A percentile compares a stretch with the other conserved stretches of the same genome.
These are phyloP conservation scores for Myopa testacea DNA, from an alignment of 2,888 invertebrate genomes.

Conservation along the genomic window DNA sequence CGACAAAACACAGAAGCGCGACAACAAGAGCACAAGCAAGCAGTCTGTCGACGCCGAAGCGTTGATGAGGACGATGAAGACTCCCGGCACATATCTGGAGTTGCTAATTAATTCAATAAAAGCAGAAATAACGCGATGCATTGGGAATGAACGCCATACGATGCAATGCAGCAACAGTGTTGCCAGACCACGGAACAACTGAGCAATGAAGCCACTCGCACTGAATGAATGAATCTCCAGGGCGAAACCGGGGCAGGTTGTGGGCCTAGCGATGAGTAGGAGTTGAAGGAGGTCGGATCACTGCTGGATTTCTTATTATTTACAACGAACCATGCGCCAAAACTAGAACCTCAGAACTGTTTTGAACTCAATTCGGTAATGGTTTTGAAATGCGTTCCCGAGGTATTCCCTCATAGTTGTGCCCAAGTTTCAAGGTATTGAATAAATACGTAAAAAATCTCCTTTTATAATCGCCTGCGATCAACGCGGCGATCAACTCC, in stretches of 20 bases:
- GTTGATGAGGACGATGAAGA: background rate
- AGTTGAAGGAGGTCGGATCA: no score
- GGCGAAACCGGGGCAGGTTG: background rate
- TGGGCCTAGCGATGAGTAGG: no score
- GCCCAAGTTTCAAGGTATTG: background rate
- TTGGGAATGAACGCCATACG: conserved; percentile 4
- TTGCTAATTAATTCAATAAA: conserved; percentile 9
- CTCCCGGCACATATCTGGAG: background rate
- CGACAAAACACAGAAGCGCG: background rate
- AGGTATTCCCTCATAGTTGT: no score
- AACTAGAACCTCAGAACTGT: no score
- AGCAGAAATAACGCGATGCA: background rate
- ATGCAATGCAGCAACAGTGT: background rate
- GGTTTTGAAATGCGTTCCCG: no score
- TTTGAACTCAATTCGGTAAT: background rate
- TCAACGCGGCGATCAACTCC: conserved; percentile 2
- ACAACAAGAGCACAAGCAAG: background rate
- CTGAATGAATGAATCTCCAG: background rate
- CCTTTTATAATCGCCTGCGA: background rate
- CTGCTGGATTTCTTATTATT: background rate
- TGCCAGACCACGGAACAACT: background rate
- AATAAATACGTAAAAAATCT: no score
- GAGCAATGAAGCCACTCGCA: background rate
- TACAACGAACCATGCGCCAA: background rate
- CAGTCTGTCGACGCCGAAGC: background rate